Evolutionary conservation across 2,113 vertebrate genomes (phyloP), one percentile per base, ranked within the genome.

Genomic region (Hymenochirus boettgeri): DNA sequence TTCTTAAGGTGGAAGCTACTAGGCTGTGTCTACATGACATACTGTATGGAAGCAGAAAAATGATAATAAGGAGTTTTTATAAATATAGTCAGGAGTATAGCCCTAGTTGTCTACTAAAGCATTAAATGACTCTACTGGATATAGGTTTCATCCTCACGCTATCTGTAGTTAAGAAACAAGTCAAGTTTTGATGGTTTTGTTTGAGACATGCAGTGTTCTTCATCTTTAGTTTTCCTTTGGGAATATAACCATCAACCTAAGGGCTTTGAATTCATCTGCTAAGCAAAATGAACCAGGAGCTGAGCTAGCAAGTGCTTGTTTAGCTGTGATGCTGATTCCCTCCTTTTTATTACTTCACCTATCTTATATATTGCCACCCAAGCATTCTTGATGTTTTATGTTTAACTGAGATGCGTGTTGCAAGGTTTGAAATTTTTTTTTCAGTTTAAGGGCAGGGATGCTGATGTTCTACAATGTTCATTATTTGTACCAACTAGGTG

Each of bases 221-320:
- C 33, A 52, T 67, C 64, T 67, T 59, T 22, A 15, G 13, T 25
- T 61, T 29, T 67, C 64, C 56, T 18, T 22, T 42, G 64, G 64
- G 64, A 57, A 67, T 67, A 58, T 26, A 67, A 67, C 64, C 64
- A 67, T 67, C 64, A 67, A 67, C 64, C 64, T 67, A 69, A 69
- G 65, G 57, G 48, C 47, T 37, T 53, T 47, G 48, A 69, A 69
- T 53, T 69, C 56, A 53, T 69, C 56, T 60, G 48, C 65, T 69
- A 69, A 69, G 65, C 65, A 69, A 37, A 69, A 69, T 53, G 57
- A 31, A 60, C 47, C 65, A 59, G 65, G 18, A 69, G 65, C 65
- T 69, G 65, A 69, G 56, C 48, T 69, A 60, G 63, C 63, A 65
- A 27, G 27, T 29, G 52, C 35, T 45, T 56, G 53, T 37, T 23